phyloP scores from a whole-genome alignment of 2,113 vertebrate genomes.

The Onychostoma macrolepis region DNA sequence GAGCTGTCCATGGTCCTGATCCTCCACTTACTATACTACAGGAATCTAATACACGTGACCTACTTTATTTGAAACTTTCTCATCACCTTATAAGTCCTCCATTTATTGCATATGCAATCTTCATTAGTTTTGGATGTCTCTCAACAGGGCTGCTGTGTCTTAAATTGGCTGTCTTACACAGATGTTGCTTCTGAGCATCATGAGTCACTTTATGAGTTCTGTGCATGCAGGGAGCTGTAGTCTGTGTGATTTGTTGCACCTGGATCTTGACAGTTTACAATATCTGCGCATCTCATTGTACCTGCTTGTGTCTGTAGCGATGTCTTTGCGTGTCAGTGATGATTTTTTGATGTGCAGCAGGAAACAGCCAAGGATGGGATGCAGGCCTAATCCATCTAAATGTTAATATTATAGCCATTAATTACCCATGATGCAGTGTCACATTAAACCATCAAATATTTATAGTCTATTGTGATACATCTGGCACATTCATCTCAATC shows the following conservation, averaged over 20 bases:
- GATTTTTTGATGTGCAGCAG: slow-evolving; percentile 23
- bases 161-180: slow-evolving; percentile 18
- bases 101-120: slow-evolving; percentile 28
- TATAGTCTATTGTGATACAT: slow-evolving; percentile 42
- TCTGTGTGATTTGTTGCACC: slow-evolving; percentile 30
- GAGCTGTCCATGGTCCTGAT: slow-evolving; percentile 34
- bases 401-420: slow-evolving; percentile 34
- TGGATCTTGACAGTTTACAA: slow-evolving; percentile 43
- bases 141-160: slow-evolving; percentile 25
- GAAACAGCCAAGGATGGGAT: slow-evolving; percentile 20
- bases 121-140: slow-evolving; percentile 23
- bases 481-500: slow-evolving; percentile 46
- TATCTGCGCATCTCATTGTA: slow-evolving; percentile 19
- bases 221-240: slow-evolving; percentile 9
- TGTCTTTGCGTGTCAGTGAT: slow-evolving; percentile 13
- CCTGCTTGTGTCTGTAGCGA: not conserved
- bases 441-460: slow-evolving; percentile 44
- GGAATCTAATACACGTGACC: not conserved
- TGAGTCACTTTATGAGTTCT: slow-evolving; percentile 20
- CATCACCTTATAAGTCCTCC: not conserved
- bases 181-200: slow-evolving; percentile 37
- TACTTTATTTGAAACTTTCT: slow-evolving; percentile 23
- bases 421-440: slow-evolving; percentile 34
- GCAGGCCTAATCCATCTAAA: slow-evolving; percentile 27
- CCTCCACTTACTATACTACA: not conserved